phyloP scores from a whole-genome alignment of 2,797 vertebrate genomes.

The Bradypus variegatus region DNA sequence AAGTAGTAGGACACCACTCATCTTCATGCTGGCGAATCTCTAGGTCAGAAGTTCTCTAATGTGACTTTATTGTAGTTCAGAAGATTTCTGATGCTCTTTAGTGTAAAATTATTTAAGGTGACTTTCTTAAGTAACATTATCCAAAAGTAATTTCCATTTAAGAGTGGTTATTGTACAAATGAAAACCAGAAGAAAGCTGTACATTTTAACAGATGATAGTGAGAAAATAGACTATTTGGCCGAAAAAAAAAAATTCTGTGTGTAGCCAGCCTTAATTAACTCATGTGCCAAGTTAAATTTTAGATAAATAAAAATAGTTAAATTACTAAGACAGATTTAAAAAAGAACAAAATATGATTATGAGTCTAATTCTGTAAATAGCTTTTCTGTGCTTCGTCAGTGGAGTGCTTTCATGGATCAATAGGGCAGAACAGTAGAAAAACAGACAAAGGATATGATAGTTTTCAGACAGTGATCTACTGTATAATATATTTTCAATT shows the following conservation, averaged over 20 bases:
- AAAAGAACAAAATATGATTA: neutral
- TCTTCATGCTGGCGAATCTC: neutral
- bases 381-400: neutral
- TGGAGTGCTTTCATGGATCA: neutral
- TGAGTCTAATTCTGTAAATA: neutral
- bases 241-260: neutral
- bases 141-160: neutral
- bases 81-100: neutral
- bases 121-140: neutral
- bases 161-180: neutral
- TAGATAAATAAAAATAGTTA: neutral
- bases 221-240: neutral
- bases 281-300: neutral
- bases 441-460: neutral
- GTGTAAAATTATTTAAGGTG: neutral
- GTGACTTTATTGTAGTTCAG: neutral
- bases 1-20: neutral
- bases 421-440: neutral
- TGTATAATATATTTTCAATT: neutral
- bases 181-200: neutral
- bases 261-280: neutral
- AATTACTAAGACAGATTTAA: neutral
- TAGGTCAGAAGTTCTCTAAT: neutral
- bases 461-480: neutral
- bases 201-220: neutral